Base-by-base conservation (phyloP, 2,797 vertebrate genomes). In the Naso thynnoides region DNA sequence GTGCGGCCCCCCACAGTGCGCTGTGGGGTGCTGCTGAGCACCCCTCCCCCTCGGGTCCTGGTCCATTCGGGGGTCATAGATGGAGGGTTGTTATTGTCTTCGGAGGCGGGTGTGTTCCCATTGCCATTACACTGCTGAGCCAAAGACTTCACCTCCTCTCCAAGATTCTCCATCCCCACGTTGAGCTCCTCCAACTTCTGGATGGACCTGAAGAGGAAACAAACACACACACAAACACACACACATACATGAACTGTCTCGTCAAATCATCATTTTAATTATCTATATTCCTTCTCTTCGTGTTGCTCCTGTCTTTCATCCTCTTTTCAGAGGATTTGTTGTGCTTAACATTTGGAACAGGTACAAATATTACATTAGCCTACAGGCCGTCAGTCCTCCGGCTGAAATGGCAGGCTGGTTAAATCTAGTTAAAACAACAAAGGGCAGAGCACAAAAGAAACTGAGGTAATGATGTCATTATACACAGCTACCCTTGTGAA, bases 171-270 rank as follows among this genome's bases (percentile, higher is more conserved):
- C 95, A 98, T 98, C 67, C 97, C 97, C 78, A 99, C 96, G 42
- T 99, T 99, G 79, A 99, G 94, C 89, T 99, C 98, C 81, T 98
- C 98, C 76, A 99, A 94, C 83, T 98, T 99, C 89, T 97, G 97
- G 87, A 99, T 99, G 74, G 98, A 99, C 82, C 98, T 99, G 89
- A n/a, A 26, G 15, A 52, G 39, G 66, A 72, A 6, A 65, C 54
- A 75, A 8, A 39, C 16, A 63, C 6, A 52, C 24, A 71, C 33
- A 75, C 10, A 67, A 14, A 47, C 6, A 27, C 2, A 9, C 2
- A 10, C 49, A 27, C n/a, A 47, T 2, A 7, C 18, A 72, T 55
- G 15, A 33, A 4, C 33, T 8, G 21, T 62, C n/a, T 39, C n/a
- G 8, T 21, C 27, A 15, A 61, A 59, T 19, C 13, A 24, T 21